Evolutionary conservation across 2,888 invertebrate genomes (phyloP), one percentile per base, ranked within the genome.

Genomic region (Chironomus riparius): DNA sequence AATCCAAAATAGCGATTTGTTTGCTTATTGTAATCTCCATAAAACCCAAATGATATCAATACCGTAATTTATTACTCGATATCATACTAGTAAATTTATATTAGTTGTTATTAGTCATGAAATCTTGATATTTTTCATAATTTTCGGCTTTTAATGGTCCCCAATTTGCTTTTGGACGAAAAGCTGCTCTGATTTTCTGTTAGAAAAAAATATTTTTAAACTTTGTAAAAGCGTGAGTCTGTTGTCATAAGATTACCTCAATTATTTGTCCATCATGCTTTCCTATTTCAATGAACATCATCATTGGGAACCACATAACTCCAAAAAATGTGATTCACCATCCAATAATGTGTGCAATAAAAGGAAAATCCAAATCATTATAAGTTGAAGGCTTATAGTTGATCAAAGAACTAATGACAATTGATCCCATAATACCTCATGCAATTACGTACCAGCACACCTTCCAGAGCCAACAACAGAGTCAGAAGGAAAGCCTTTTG

Each of bases 391-490:
- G 85, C 75, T 87, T 83, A 77, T 87, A 85, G 0, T 86, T 87
- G 0, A 83, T 79, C 13, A 91, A 81, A 2, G 90, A 90, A 81
- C 92, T 93, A 7, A 92, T 80, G 79, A 93, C 87, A 73, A 94
- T 92, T 0, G 87, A 81, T 4, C 88, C 84, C 86, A 94, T 89
- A 77, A 92, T 85, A 0, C 87, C 79, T 0, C 94, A 94, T 2
- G 92, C 91, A 68, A 93, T 82, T 7, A 92, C 68, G 0, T 88
- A 87, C 94, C 94, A 95, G 78, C 92, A 93, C 61, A 91, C 79
- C 77, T 92, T 87, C 94, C 94, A 94, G 81, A n/a, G n/a, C n/a
- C n/a, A n/a, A n/a, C n/a, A n/a, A n/a, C n/a, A n/a, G n/a, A n/a
- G n/a, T n/a, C n/a, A n/a, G n/a, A n/a, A n/a, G n/a, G n/a, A n/a